These are phyloP conservation scores for Bellardia pandia DNA, from an alignment of 2,888 invertebrate genomes.

Conservation along the genomic window DNA sequence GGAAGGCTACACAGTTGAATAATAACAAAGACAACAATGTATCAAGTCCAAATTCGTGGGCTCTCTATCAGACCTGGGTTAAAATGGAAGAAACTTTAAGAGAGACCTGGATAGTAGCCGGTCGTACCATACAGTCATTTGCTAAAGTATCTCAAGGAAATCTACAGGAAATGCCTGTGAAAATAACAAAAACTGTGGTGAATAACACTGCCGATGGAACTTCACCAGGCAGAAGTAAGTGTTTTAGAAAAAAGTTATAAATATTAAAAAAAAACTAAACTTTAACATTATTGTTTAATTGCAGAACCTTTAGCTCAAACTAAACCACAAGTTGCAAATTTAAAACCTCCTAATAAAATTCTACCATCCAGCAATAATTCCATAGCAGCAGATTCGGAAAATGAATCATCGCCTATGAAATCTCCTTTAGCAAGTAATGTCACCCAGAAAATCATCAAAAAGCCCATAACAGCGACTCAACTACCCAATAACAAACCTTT, in stretches of 20 bases:
- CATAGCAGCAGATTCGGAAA: constrained; percentile 77
- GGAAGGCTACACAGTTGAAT: constrained; percentile 88
- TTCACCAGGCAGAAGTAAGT: constrained; percentile 79
- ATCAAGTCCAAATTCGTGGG: constrained; percentile 88
- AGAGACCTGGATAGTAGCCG: constrained; percentile 92
- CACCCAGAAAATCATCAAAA: constrained; percentile 74
- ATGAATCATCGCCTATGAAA: constrained; percentile 75
- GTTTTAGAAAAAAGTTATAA: background rate
- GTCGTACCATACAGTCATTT: constrained; percentile 89
- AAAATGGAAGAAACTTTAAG: constrained; percentile 90
- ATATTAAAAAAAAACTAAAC: background rate
- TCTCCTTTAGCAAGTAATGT: constrained; percentile 48
- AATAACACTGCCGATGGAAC: constrained; percentile 77
- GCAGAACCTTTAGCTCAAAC: constrained; percentile 76
- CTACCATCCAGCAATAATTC: constrained; percentile 75
- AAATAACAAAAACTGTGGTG: constrained; percentile 84
- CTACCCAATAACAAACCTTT: constrained; percentile 65
- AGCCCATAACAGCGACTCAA: constrained; percentile 65
- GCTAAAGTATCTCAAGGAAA: constrained; percentile 86
- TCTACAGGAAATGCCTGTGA: constrained; percentile 84
- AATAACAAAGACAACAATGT: constrained; percentile 83
- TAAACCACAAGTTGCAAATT: constrained; percentile 75
- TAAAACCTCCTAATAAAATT: constrained; percentile 76
- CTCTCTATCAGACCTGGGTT: constrained; percentile 93
- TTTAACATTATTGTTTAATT: constrained; percentile 26